Conservation (phyloP, 1,140 invertebrate genomes). For the Arctopsyche grandis region DNA sequence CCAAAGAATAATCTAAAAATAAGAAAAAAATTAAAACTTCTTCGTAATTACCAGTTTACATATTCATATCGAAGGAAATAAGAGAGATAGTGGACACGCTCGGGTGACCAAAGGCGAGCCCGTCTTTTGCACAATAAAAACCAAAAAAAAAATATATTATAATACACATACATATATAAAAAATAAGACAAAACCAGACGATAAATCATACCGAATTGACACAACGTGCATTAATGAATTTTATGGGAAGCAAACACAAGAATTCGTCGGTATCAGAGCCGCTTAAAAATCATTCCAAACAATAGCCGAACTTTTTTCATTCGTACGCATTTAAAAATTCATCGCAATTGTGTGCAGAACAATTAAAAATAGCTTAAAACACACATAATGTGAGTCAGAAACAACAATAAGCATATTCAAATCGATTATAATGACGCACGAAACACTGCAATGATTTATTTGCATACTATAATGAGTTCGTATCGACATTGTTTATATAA, state of each 20-base stretch:
- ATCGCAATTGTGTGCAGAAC: not conserved
- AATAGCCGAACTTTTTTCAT: not conserved
- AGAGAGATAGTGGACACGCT: not conserved
- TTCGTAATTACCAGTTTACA: constrained; percentile 8
- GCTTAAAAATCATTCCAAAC: too few species aligned
- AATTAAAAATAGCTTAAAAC: constrained; percentile 12
- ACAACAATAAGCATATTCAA: too few species aligned
- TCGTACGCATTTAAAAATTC: not conserved
- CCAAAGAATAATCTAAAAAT: not conserved
- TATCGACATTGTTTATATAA: too few species aligned
- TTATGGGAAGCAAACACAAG: constrained; percentile 19
- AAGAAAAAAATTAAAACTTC: not conserved
- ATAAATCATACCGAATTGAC: constrained; percentile 27
- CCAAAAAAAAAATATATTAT: constrained; percentile 7
- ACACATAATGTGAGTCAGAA: not conserved
- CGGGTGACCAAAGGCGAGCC: constrained; percentile 2
- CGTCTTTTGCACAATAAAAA: constrained; percentile 6
- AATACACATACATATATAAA: too few species aligned
- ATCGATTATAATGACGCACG: too few species aligned
- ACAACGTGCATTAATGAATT: constrained; percentile 25
- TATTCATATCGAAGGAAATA: constrained; percentile 12
- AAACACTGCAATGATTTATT: too few species aligned
- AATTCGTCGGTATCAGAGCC: not conserved
- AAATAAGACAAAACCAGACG: not conserved
- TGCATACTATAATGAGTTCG: too few species aligned